Percentiles rank a stretch among this genome's conserved stretches.
These are phyloP conservation scores for Platorchestia sp. DNA, from an alignment of 1,140 invertebrate species.

Conservation along the genomic window DNA sequence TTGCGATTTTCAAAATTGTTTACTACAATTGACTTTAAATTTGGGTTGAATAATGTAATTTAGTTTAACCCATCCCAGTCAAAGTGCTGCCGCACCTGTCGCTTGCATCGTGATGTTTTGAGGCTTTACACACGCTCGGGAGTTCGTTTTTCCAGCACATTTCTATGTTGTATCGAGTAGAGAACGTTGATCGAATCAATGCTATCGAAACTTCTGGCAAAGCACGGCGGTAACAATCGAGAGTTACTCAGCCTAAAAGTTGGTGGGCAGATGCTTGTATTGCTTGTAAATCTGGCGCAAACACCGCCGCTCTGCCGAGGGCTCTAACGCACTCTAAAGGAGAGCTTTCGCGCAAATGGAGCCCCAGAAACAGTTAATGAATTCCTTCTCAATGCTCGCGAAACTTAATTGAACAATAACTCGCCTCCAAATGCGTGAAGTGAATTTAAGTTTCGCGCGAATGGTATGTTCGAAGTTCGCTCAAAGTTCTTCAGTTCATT, in stretches of 20 bases:
- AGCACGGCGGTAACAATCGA: background rate
- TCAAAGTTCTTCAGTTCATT: background rate
- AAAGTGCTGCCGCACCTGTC: too few relatives aligned
- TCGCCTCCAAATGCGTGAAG: background rate
- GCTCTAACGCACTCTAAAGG: background rate
- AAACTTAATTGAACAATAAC: slow-evolving; percentile 2
- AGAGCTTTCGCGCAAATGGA: background rate
- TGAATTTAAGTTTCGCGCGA: background rate
- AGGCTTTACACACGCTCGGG: background rate
- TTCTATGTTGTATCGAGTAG: background rate
- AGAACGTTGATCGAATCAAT: background rate
- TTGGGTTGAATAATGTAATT: too few relatives aligned
- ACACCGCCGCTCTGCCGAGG: background rate
- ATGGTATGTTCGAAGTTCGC: background rate
- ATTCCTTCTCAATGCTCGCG: background rate
- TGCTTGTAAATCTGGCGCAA: background rate
- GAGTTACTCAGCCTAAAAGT: background rate
- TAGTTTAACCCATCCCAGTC: too few relatives aligned
- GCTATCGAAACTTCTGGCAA: background rate
- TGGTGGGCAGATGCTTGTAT: background rate
- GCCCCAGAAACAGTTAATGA: background rate
- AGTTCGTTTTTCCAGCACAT: background rate
- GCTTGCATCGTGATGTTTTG: background rate
- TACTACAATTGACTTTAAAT: too few relatives aligned
- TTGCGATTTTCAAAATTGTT: too few relatives aligned